These are phyloP conservation scores for Eupithecia vulgata DNA, from an alignment of 2,888 invertebrate genomes.

Conservation along the genomic window DNA sequence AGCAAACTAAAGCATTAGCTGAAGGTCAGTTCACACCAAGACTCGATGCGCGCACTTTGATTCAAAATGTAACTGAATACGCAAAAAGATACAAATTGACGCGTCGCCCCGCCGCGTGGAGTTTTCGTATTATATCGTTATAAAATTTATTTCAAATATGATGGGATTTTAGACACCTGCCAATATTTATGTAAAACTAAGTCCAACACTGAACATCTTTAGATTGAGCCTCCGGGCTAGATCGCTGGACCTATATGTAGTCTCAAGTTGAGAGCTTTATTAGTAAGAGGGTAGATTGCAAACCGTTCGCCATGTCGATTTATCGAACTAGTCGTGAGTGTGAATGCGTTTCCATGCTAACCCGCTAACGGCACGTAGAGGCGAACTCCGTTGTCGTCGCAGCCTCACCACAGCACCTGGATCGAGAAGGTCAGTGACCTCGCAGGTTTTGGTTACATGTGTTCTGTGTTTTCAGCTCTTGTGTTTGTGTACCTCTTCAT, in stretches of 20 bases:
- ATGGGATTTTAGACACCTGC: too few relatives aligned
- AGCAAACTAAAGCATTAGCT: neutral
- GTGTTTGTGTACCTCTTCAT: constrained; percentile 37
- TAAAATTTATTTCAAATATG: too few relatives aligned
- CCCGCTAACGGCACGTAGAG: constrained; percentile 83
- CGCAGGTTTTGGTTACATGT: constrained; percentile 46
- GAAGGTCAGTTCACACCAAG: neutral
- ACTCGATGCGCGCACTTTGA: too few relatives aligned
- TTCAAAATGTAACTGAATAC: too few relatives aligned
- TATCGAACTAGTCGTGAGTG: constrained; percentile 65
- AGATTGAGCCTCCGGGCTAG: neutral
- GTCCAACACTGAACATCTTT: too few relatives aligned
- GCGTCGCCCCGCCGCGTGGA: too few relatives aligned
- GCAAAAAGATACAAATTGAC: too few relatives aligned
- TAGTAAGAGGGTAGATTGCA: constrained; percentile 13
- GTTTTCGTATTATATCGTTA: too few relatives aligned
- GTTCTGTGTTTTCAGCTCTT: constrained; percentile 45
- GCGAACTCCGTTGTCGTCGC: constrained; percentile 77
- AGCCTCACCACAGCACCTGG: constrained; percentile 89
- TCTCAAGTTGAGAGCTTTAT: neutral
- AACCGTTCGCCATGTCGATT: constrained; percentile 48
- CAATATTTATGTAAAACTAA: too few relatives aligned
- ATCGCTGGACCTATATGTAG: neutral
- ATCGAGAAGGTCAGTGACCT: constrained; percentile 91
- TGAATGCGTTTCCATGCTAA: constrained; percentile 84